Base-by-base conservation (phyloP, 2,113 vertebrate species). In the Pampusana beccarii region DNA sequence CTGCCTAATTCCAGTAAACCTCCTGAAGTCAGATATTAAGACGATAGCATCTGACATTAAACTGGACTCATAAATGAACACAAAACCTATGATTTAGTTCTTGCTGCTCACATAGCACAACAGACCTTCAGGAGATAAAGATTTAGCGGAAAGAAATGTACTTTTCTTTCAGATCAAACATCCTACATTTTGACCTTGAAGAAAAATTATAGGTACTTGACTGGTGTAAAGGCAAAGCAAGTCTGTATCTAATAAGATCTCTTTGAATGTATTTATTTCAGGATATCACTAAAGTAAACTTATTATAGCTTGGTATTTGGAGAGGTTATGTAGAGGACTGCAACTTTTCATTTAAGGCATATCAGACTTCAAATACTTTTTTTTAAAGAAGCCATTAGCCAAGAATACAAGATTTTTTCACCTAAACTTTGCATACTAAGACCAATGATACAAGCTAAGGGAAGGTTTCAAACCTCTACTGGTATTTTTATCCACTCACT, bases 21-120 rank as follows among this genome's bases (percentile, higher is more conserved):
- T 96, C 78, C 33, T 86, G 46, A 95, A 92, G n/a, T 44, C 88
- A 94, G 38, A 67, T 18, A 84, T 70, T 93, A 86, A 65, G 36
- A 70, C 16, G 84, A 89, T 75, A 96, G 8, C 11, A 80, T 88
- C 46, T 96, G 50, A 95, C n/a, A 73, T 84, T 66, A 97, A 94
- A 94, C 6, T 83, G 44, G 72, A 66, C 20, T 53, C 62, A 31
- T 51, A 78, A 95, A 85, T 44, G 73, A 91, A 70, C 31, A 70
- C 13, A 77, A 18, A 91, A 70, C 1, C 29, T 70, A 24, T 67
- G 33, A 77, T 92, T 88, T 79, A 95, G n/a, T 13, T 74, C 54
- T n/a, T 70, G 19, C 16, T 80, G 28, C 8, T 80, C 61, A 73
- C 12, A 60, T 6, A 79, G 18, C 34, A 66, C 26, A 38, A 15